Percentiles rank a stretch among this genome's conserved stretches.
phyloP scores from a whole-genome alignment of 2,797 vertebrate genomes.

The Poeciliopsis infans region DNA sequence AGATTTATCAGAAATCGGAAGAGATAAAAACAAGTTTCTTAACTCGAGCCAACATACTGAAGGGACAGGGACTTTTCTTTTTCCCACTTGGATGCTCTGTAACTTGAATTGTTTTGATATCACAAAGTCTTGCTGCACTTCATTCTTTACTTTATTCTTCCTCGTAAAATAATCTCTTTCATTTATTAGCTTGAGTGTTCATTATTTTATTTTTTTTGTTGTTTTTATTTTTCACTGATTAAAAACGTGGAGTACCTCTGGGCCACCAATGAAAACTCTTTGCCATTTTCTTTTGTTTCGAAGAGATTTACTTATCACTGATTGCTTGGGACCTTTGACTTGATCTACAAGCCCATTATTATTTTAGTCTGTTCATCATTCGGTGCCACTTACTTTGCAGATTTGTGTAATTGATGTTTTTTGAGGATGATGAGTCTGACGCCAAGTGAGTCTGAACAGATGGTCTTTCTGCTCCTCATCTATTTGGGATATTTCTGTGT shows the following conservation, averaged over 20 bases:
- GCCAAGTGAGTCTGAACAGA: constrained; percentile 23
- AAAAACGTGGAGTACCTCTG: not conserved
- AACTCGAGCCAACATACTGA: not conserved
- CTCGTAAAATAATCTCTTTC: not conserved
- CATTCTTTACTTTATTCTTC: not conserved
- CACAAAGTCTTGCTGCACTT: not conserved
- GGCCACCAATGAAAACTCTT: not conserved
- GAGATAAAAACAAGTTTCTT: not conserved
- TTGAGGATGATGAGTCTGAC: constrained; percentile 28
- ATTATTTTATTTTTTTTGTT: too few relatives aligned
- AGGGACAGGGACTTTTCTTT: not conserved
- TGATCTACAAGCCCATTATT: not conserved
- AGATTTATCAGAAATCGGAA: not conserved
- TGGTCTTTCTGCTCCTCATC: constrained; percentile 13
- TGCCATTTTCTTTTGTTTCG: not conserved
- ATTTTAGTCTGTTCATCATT: not conserved
- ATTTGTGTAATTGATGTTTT: not conserved
- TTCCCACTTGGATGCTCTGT: not conserved
- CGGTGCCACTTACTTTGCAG: not conserved
- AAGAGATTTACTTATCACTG: not conserved
- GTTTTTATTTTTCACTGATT: not conserved
- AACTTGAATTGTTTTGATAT: not conserved
- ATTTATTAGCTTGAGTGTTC: not conserved
- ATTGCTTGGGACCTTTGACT: not conserved
- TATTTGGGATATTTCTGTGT: constrained; percentile 27